phyloP scores from a whole-genome alignment of 2,113 vertebrate species.

The Lepus europaeus region DNA sequence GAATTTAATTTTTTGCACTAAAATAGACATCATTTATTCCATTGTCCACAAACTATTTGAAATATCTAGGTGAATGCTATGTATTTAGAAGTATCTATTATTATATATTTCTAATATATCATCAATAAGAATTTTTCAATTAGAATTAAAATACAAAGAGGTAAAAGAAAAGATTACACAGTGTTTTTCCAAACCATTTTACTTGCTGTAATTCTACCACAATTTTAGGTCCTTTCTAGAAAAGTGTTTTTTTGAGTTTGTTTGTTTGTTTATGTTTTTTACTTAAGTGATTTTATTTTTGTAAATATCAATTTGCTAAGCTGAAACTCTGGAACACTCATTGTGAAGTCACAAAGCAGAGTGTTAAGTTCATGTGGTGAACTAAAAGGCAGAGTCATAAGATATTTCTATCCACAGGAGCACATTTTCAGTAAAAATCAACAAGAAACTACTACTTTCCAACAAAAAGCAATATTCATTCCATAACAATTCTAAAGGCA shows the following conservation, averaged over 20 bases:
- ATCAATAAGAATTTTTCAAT: background rate
- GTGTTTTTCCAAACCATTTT: background rate
- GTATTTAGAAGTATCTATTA: background rate
- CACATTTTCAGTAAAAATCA: slow-evolving; percentile 5
- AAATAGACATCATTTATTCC: too few relatives aligned
- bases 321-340: background rate
- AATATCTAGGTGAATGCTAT: background rate
- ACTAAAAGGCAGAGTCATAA: background rate
- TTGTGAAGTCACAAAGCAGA: background rate
- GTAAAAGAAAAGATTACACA: background rate
- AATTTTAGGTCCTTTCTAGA: slow-evolving; percentile 1
- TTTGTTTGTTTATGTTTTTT: background rate
- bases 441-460: background rate
- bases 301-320: background rate
- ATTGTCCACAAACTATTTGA: too few relatives aligned
- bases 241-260: background rate
- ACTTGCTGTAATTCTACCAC: background rate
- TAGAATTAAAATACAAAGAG: background rate
- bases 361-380: background rate
- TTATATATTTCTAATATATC: background rate
- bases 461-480: background rate
- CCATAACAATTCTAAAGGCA: background rate
- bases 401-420: background rate
- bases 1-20: too few relatives aligned
- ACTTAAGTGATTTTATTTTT: slow-evolving; percentile 37